Conservation (phyloP, 2,888 invertebrate genomes). For the Villa cingulata region DNA sequence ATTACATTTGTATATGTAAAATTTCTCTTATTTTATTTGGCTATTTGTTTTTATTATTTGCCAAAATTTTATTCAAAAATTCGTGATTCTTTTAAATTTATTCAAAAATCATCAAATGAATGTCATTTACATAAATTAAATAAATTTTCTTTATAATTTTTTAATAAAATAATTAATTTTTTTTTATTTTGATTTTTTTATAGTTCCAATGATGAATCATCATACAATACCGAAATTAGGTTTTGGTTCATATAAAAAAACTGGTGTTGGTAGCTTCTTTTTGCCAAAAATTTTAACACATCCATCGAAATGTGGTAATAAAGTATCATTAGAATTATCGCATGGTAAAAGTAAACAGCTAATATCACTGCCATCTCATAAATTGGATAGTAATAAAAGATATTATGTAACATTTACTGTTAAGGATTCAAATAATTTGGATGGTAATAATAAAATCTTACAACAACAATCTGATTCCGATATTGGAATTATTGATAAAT, state of each 20-base stretch:
- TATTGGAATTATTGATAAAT: neutral
- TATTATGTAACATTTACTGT: conserved; percentile 90
- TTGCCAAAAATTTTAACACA: conserved; percentile 49
- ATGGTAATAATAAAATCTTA: neutral
- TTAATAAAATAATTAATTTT: too few species aligned
- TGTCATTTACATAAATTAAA: too few species aligned
- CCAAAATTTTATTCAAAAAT: too few species aligned
- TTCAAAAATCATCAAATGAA: too few species aligned
- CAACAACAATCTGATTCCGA: too few species aligned
- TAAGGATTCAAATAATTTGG: conserved; percentile 38
- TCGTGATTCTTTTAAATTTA: too few species aligned
- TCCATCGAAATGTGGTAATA: conserved; percentile 29
- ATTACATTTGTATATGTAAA: too few species aligned
- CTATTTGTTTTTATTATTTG: too few species aligned
- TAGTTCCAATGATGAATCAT: conserved; percentile 67
- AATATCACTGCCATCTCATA: conserved; percentile 76
- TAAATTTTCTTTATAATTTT: too few species aligned
- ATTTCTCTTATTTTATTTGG: too few species aligned
- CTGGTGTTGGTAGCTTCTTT: conserved; percentile 41
- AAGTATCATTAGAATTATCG: conserved; percentile 65
- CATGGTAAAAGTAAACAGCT: conserved; percentile 75
- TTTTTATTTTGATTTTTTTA: conserved; percentile 22
- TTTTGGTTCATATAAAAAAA: conserved; percentile 41
- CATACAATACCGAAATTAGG: conserved; percentile 65
- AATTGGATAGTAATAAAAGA: conserved; percentile 73